These are phyloP conservation scores for Lymantria dispar DNA, from an alignment of 2,888 invertebrate genomes.

Conservation along the genomic window DNA sequence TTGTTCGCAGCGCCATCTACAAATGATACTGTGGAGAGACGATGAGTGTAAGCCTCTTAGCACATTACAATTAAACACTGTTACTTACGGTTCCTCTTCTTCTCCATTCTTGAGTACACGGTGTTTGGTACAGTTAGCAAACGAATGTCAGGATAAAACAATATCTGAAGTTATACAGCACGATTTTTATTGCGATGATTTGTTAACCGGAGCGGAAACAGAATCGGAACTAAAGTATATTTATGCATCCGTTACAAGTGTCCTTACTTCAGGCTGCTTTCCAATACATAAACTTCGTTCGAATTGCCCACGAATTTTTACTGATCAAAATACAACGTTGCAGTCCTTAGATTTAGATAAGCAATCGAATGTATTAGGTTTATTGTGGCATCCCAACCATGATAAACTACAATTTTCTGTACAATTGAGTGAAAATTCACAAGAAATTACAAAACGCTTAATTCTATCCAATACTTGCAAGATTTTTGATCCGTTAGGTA, in stretches of 20 bases:
- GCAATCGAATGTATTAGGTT: too few species aligned
- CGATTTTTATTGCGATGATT: not conserved
- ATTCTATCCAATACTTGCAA: not conserved
- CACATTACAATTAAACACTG: not conserved
- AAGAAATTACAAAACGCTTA: not conserved
- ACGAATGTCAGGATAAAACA: not conserved
- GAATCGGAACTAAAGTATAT: not conserved
- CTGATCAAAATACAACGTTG: not conserved
- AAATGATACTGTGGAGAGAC: not conserved
- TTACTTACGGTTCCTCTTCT: not conserved
- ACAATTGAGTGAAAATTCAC: too few species aligned
- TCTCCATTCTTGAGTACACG: not conserved
- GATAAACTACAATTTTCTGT: not conserved
- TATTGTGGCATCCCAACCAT: not conserved
- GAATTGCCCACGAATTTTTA: not conserved
- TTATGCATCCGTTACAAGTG: not conserved
- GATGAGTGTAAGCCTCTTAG: too few species aligned
- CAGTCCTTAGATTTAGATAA: not conserved
- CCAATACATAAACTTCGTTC: not conserved
- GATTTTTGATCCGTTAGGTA: slow-evolving; percentile 5
- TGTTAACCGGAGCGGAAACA: not conserved
- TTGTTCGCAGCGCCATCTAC: not conserved
- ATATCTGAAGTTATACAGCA: not conserved
- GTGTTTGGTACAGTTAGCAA: not conserved
- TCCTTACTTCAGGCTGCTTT: not conserved